Base-by-base conservation (phyloP, 1,140 invertebrate genomes). In the Drosophila varians region DNA sequence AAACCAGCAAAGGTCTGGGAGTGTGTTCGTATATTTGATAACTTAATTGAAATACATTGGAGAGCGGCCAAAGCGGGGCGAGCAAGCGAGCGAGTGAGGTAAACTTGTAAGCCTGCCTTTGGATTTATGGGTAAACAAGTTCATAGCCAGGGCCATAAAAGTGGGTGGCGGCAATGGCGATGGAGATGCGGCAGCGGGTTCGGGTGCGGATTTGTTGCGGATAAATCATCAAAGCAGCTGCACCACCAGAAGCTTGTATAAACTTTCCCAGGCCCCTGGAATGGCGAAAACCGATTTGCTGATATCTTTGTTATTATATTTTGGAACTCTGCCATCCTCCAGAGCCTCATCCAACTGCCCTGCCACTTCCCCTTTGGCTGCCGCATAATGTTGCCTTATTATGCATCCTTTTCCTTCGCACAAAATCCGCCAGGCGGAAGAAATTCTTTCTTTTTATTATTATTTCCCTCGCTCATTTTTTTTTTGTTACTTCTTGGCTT, bases 21-120 rank as follows among this genome's bases (percentile, higher is more conserved):
- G 11, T 51, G 43, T 66, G 23, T 70, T 42, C 18, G 40, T 74
- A 42, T 75, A 68, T 86, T 76, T 84, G 80, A 84, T 86, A 86
- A 86, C 80, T 86, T 86, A 86, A 86, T 86, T 86, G 80, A 86
- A 84, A 80, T 76, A 86, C 82, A 77, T 77, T 83, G 78, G 74
- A 83, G 70, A 57, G 48, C 72, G 71, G 76, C 66, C 36, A 74
- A 52, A 66, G 73, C 57, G 61, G n/a, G n/a, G n/a, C n/a, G n/a
- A n/a, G n/a, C n/a, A n/a, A n/a, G n/a, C n/a, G n/a, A n/a, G n/a
- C n/a, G n/a, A n/a, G n/a, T n/a, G n/a, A 66, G 62, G 64, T 43
- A 34, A 73, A 73, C 57, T 73, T 73, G 69, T 72, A 62, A 72
- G 69, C 73, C 60, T 57, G 55, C 72, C 73, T 54, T 43, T 60